Percentiles rank a stretch among this genome's conserved stretches.
phyloP scores from a whole-genome alignment of 2,797 vertebrate species.

The Corythornis leucogaster region DNA sequence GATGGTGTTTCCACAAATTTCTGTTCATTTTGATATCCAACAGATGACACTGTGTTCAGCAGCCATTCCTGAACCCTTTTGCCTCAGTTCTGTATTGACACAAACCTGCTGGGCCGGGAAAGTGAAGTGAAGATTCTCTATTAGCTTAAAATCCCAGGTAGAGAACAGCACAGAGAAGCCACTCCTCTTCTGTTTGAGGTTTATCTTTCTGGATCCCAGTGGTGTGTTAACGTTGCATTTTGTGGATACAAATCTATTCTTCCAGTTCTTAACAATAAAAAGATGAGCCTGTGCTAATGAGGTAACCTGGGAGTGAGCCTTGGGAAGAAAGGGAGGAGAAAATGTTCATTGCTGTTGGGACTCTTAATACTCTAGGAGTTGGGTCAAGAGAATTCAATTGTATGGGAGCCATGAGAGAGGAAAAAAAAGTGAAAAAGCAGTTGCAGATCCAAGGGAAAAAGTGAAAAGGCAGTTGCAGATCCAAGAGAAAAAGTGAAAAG shows the following conservation, averaged over 20 bases:
- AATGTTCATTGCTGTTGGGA: not conserved
- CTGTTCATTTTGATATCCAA: not conserved
- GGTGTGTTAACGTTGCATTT: not conserved
- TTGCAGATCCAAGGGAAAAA: too few species aligned
- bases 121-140: not conserved
- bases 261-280: not conserved
- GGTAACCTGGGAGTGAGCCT: not conserved
- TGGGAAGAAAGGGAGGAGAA: not conserved
- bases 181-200: not conserved
- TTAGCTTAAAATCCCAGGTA: not conserved
- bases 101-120: not conserved
- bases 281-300: not conserved
- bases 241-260: not conserved
- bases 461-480: too few species aligned
- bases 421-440: not conserved
- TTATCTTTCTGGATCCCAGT: not conserved
- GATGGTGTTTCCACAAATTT: not conserved
- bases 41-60: not conserved
- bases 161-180: not conserved
- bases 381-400: not conserved
- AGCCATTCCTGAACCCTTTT: not conserved
- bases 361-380: not conserved
- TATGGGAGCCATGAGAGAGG: not conserved
- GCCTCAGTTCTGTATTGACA: not conserved
- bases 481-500: too few species aligned